These are phyloP conservation scores for Magallana angulata DNA, from an alignment of 1,140 invertebrate genomes.

Conservation along the genomic window DNA sequence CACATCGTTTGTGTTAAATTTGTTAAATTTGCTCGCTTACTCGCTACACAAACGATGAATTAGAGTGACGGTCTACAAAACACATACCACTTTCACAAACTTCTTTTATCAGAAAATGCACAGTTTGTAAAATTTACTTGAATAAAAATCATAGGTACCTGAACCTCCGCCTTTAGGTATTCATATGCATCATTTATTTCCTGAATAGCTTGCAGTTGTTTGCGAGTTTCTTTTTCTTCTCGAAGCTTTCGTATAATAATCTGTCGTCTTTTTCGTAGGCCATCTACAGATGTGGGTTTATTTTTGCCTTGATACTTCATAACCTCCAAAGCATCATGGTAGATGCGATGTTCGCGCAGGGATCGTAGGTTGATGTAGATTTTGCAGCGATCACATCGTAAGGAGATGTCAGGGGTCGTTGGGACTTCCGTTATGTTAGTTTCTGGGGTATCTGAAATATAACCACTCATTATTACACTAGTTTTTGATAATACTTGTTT, in stretches of 20 bases:
- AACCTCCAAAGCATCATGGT: constrained; percentile 68
- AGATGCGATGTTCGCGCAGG: constrained; percentile 70
- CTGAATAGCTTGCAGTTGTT: constrained; percentile 68
- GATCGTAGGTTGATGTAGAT: constrained; percentile 65
- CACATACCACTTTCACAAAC: no score
- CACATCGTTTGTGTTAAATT: no score
- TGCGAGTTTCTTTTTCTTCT: constrained; percentile 57
- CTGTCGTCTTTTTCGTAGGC: constrained; percentile 68
- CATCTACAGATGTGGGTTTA: constrained; percentile 58
- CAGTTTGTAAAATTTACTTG: no score
- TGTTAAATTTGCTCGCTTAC: no score
- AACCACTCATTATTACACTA: neutral
- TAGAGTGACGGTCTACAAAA: no score
- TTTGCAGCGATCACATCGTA: constrained; percentile 73
- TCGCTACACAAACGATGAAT: no score
- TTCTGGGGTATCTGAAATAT: constrained; percentile 73
- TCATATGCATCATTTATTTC: constrained; percentile 76
- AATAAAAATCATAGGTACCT: neutral
- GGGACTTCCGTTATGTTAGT: constrained; percentile 68
- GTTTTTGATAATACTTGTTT: neutral
- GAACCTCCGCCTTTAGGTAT: constrained; percentile 72
- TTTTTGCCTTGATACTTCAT: constrained; percentile 64
- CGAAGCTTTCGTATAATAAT: constrained; percentile 67
- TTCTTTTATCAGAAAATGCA: no score
- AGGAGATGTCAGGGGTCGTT: constrained; percentile 71